Percentiles rank a stretch among this genome's conserved stretches.
These are phyloP conservation scores for Leptinotarsa juncta DNA, from an alignment of 2,888 invertebrate genomes.

Conservation along the genomic window DNA sequence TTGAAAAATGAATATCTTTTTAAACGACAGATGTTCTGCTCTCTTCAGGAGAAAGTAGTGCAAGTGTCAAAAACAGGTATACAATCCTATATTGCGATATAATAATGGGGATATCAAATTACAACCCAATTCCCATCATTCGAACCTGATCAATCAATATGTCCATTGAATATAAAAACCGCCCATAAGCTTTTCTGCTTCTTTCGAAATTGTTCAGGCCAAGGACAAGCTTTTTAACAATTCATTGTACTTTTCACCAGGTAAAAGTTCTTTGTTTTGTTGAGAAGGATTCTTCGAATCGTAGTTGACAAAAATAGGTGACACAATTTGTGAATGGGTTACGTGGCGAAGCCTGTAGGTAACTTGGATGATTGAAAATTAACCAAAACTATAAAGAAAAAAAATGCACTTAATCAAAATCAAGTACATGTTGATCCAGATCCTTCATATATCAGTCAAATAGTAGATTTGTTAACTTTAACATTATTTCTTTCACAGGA, in stretches of 20 bases:
- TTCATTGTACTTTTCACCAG: conserved; percentile 24
- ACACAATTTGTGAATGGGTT: conserved; percentile 13
- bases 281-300: background rate
- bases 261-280: conserved; percentile 24
- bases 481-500: too few species aligned
- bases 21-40: conserved; percentile 17
- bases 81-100: conserved; percentile 14
- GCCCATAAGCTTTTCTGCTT: conserved; percentile 15
- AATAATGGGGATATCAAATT: conserved; percentile 25
- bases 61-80: conserved; percentile 28
- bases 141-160: conserved; percentile 28
- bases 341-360: background rate
- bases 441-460: too few species aligned
- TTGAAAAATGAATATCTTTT: background rate
- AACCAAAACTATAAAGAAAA: too few species aligned
- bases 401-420: too few species aligned
- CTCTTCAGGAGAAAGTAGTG: conserved; percentile 23
- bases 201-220: background rate
- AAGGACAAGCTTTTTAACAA: conserved; percentile 20
- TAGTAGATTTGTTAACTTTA: too few species aligned
- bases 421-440: too few species aligned
- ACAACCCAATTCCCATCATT: conserved; percentile 19
- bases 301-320: conserved; percentile 1
- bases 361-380: background rate
- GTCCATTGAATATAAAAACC: conserved; percentile 16